Percentiles rank a stretch among this genome's conserved stretches.
Evolutionary conservation across 37 sponge, comb jelly and placozoan species (phyloP).

Genomic region (Agelas oroides): DNA sequence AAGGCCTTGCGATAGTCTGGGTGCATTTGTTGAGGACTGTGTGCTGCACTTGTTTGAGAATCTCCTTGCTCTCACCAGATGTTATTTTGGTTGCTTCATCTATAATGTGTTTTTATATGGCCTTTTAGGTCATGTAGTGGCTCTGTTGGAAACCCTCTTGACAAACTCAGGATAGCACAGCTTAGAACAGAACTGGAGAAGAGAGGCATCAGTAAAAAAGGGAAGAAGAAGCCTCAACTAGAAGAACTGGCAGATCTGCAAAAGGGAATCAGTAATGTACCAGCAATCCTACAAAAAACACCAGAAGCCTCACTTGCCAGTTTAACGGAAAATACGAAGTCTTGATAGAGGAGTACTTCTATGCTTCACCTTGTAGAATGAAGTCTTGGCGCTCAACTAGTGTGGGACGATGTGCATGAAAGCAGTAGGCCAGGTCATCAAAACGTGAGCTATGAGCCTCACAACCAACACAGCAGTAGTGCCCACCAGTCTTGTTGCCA

Average conservation of each 20-base stretch:
- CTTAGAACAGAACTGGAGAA: no score
- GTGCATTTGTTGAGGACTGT: slow-evolving; percentile 6
- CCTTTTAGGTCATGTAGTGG: slow-evolving; percentile 48
- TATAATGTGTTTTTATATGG: background rate
- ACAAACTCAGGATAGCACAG: background rate
- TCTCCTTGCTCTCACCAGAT: background rate
- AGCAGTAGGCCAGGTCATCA: slow-evolving; percentile 23
- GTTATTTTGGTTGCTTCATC: background rate
- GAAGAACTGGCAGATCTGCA: no score
- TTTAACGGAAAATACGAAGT: slow-evolving; percentile 3
- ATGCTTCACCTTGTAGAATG: slow-evolving; percentile 14
- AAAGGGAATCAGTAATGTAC: no score
- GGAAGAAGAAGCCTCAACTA: no score
- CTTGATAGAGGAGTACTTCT: background rate
- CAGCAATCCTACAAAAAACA: no score
- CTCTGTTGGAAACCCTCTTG: slow-evolving; percentile 1
- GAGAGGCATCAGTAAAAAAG: no score
- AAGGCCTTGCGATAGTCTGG: slow-evolving; percentile 1
- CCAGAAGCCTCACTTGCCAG: no score
- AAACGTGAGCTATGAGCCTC: slow-evolving; percentile 19
- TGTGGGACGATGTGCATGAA: background rate
- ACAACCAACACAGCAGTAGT: slow-evolving; percentile 38
- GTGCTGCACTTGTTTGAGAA: background rate
- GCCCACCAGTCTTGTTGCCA: slow-evolving; percentile 28
- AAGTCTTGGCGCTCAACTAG: slow-evolving; percentile 14